Base-by-base conservation (phyloP, 30 jellyfish, hydroid and myxozoan genomes). In the Hydra vulgaris region DNA sequence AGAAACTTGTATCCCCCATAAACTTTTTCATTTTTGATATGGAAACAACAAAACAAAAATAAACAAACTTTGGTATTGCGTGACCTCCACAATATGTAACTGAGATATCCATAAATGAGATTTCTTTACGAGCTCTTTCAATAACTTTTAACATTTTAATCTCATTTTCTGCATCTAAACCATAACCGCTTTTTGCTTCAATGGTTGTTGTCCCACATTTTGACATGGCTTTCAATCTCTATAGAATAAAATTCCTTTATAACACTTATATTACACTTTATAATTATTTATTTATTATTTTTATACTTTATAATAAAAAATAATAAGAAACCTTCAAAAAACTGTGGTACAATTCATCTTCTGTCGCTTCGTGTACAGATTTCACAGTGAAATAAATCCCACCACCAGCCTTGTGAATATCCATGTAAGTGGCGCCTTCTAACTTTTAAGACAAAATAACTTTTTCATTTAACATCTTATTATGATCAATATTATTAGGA, bases 101-200 rank as follows among this genome's bases (percentile, higher is more conserved):
- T 23, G 97, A 90, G 18, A 90, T 90, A 53, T 86, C 97, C 67
- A 90, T 82, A 67, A 61, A 78, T 8, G 76, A 26, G 8, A 61
- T 52, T 20, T 77, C 82, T 7, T 69, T 75, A 22, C 81, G 84
- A 19, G 97, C 97, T 21, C 77, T 79, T 27, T 85, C 87, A 3
- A 90, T 66, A 17, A 87, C 97, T 27, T 66, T 81, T 70, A 90
- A 80, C 97, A 90, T 90, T 66, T 90, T 90, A 23, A 86, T 84
- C 70, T 90, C 97, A 21, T 94, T 80, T 17, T 81, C 90, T 15
- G 83, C 95, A 7, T 90, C 92, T 40, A 90, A 83, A 21, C 97
- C 97, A 90, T 90, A 90, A 15, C 97, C 97, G 77, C 97, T 90
- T 79, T 90, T 90, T 17, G 97, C 97, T 76, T 90, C 97, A 25